Base-by-base conservation (phyloP, 2,113 vertebrate genomes). In the Callipepla squamata region DNA sequence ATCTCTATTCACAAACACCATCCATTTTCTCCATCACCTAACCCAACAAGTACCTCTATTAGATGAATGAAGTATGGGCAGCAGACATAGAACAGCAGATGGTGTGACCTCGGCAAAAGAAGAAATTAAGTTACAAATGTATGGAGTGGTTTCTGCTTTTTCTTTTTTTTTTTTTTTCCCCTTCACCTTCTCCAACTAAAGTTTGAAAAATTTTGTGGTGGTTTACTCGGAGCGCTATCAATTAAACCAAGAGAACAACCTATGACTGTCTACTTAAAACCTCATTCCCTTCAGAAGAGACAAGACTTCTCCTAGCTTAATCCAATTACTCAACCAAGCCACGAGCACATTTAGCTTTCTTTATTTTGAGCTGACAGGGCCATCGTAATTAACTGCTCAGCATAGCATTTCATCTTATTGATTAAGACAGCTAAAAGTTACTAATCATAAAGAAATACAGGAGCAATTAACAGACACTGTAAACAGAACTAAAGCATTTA, bases 341-440 rank as follows among this genome's bases (percentile, higher is more conserved):
- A 55, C n/a, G 63, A 86, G 22, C 73, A 36, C 68, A 40, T 68
- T 45, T 55, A 91, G 53, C 38, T 44, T 89, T 65, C 77, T 68
- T 1, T n/a, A 68, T 63, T 83, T 68, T 40, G 38, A 89, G 73
- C 16, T 55, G 77, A 53, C 68, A 91, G 73, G 62, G 53, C 44
- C 36, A 42, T 51, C 36, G 47, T 80, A 75, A 76, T n/a, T 68
- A 90, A 78, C 62, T 30, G 73, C 48, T 93, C 77, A 73, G 34
- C 48, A 61, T 0, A 76, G 44, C 44, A 50, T 72, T 88, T 82
- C 72, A 48, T 83, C 48, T 68, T 76, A 93, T 45, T 85, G 87
- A 95, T 92, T 83, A 77, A 69, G 68, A 80, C 77, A 93, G 38
- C 34, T 59, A 76, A 85, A 80, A 42, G 80, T 73, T 89, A 83